Evolutionary conservation across 2,113 vertebrate genomes (phyloP).

Genomic region (Antigone vipio): DNA sequence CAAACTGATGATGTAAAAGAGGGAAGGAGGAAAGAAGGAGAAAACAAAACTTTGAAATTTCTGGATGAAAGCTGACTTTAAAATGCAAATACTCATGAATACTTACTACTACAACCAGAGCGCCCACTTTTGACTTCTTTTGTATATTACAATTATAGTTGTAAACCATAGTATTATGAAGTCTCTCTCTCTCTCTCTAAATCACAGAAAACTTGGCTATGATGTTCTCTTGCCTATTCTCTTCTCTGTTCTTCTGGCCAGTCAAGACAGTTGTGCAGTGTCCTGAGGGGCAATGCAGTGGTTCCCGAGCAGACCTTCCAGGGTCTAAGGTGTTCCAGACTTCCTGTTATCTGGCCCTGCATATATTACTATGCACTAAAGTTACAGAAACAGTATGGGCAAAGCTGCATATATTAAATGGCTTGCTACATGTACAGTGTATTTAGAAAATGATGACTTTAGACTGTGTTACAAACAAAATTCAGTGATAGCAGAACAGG

Average conservation of each 20-base stretch:
- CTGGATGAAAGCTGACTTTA: background rate
- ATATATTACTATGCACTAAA: background rate
- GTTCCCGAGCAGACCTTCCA: background rate
- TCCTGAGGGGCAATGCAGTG: background rate
- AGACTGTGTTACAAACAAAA: background rate
- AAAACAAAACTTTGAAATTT: background rate
- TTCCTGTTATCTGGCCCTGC: background rate
- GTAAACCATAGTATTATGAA: background rate
- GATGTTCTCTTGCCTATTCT: background rate
- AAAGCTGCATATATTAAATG: background rate
- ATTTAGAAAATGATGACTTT: background rate
- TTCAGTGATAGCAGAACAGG: background rate
- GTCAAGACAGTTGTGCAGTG: background rate
- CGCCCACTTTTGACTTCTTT: background rate
- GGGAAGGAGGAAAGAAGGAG: background rate
- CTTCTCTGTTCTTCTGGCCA: background rate
- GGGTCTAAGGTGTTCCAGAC: background rate
- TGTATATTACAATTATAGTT: background rate
- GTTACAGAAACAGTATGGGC: background rate
- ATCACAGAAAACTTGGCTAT: background rate
- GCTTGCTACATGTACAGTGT: background rate
- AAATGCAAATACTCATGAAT: background rate
- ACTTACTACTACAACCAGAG: background rate
- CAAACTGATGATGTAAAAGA: fast-evolving
- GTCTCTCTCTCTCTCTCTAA: fast-evolving